Percentiles rank a stretch among this genome's conserved stretches.
These are phyloP conservation scores for Euphydryas editha DNA, from an alignment of 2,888 invertebrate species.

Conservation along the genomic window DNA sequence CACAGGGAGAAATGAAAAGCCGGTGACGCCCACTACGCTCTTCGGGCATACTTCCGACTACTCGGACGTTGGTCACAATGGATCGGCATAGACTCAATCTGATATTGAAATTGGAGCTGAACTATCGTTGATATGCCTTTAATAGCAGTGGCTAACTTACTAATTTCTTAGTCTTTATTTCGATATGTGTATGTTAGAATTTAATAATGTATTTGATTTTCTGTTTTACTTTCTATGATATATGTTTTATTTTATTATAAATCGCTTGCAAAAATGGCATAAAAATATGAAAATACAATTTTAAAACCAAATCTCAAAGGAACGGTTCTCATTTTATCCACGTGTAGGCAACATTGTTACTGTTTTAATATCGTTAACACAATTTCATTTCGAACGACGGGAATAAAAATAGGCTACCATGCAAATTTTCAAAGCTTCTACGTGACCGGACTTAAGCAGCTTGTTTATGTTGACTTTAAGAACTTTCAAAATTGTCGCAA, in stretches of 20 bases:
- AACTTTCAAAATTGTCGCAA: constrained; percentile 55
- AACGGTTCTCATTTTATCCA: constrained; percentile 23
- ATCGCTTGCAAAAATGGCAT: no score
- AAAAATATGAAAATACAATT: neutral
- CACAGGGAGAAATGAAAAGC: constrained; percentile 59
- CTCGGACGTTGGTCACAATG: constrained; percentile 72
- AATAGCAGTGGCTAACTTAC: constrained; percentile 18
- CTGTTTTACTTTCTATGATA: neutral
- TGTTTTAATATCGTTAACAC: constrained; percentile 41
- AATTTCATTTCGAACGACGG: constrained; percentile 42
- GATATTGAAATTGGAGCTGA: constrained; percentile 77
- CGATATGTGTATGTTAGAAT: no score
- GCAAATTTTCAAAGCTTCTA: constrained; percentile 42
- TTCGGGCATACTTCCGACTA: constrained; percentile 71
- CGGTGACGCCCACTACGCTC: constrained; percentile 59
- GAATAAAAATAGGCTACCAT: constrained; percentile 45
- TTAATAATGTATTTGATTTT: no score
- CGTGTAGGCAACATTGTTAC: constrained; percentile 34
- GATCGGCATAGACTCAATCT: constrained; percentile 65
- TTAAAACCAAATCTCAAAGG: constrained; percentile 6
- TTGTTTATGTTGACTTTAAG: constrained; percentile 54
- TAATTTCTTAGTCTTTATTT: neutral
- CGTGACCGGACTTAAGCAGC: constrained; percentile 48
- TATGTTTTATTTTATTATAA: no score
- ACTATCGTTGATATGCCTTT: constrained; percentile 55